Evolutionary conservation across 2,113 vertebrate genomes (phyloP).

Genomic region (Cyrtonyx montezumae): DNA sequence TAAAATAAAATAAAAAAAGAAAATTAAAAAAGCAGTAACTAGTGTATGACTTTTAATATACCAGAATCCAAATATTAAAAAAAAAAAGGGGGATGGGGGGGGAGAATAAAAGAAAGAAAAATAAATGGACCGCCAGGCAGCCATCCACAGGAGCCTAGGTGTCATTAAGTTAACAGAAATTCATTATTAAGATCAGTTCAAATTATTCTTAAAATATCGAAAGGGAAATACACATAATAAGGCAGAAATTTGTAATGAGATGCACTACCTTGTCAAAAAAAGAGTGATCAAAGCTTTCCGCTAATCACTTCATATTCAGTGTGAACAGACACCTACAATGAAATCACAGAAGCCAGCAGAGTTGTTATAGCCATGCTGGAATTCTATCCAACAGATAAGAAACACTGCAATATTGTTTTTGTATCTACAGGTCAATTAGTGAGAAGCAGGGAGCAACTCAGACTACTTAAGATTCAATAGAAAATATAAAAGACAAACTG

Average conservation of each 20-base stretch:
- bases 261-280: rapidly evolving
- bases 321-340: background rate
- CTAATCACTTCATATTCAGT: background rate
- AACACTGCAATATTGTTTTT: constrained; percentile 35
- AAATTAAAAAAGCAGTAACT: background rate
- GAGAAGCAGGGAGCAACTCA: background rate
- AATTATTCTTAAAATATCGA: background rate
- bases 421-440: background rate
- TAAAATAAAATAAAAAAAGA: background rate
- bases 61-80: background rate
- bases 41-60: background rate
- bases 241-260: background rate
- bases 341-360: background rate
- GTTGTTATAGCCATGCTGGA: background rate
- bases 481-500: constrained; percentile 20
- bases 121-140: rapidly evolving
- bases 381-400: background rate
- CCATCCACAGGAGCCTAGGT: background rate
- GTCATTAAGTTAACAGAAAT: background rate
- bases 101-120: background rate
- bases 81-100: too few species aligned
- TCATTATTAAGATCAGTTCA: background rate
- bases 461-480: background rate
- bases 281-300: background rate
- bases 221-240: background rate